Percentiles rank a stretch among this genome's conserved stretches.
phyloP scores from a whole-genome alignment of 2,797 vertebrate genomes.

The Periophthalmus magnuspinnatus region DNA sequence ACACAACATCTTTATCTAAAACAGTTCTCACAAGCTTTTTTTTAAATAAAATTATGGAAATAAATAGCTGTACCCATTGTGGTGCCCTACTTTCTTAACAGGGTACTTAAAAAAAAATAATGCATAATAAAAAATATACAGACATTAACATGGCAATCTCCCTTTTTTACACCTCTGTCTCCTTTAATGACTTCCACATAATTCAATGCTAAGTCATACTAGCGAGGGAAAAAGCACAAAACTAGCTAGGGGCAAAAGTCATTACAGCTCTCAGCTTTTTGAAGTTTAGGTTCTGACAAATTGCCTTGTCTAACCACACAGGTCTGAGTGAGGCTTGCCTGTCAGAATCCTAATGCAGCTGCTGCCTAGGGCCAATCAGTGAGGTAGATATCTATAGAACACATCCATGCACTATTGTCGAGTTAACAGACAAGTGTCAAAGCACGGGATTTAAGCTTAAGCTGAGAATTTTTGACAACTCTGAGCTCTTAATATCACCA shows the following conservation, averaged over 20 bases:
- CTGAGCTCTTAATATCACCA: constrained; percentile 2
- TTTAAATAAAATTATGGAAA: no score
- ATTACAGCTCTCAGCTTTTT: constrained; percentile 64
- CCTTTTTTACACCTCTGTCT: neutral
- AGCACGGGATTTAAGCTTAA: neutral
- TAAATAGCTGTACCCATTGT: no score
- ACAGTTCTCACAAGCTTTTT: no score
- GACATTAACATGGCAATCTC: neutral
- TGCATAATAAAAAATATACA: neutral
- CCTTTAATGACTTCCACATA: neutral
- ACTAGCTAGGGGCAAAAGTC: constrained; percentile 61
- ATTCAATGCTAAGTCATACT: constrained; percentile 2
- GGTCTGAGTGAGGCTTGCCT: constrained; percentile 69
- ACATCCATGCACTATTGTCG: constrained; percentile 14
- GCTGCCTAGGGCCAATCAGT: constrained; percentile 42
- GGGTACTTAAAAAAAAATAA: neutral
- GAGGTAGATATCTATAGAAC: constrained; percentile 25
- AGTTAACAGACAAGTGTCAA: constrained; percentile 11
- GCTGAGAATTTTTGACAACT: neutral
- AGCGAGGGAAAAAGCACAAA: constrained; percentile 32
- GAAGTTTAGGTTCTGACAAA: constrained; percentile 74
- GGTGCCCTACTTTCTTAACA: no score
- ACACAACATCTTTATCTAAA: no score
- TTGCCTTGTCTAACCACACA: constrained; percentile 68
- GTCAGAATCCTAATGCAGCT: constrained; percentile 58